Percentiles rank a stretch among this genome's conserved stretches.
These are phyloP conservation scores for Egretta garzetta DNA, from an alignment of 2,113 vertebrate genomes.

Conservation along the genomic window DNA sequence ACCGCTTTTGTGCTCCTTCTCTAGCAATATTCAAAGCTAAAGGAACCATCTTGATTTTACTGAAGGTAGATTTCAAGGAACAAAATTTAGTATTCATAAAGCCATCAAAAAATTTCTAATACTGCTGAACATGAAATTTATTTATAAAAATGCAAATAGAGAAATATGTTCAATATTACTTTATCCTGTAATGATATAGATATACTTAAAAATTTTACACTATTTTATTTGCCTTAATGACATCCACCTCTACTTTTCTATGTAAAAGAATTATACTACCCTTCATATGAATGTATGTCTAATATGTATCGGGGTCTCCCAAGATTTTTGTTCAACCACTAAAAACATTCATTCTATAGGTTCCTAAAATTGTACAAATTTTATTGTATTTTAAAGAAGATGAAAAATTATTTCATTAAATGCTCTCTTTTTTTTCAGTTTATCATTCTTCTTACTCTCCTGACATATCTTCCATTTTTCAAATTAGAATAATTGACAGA, in stretches of 20 bases:
- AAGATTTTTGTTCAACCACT: not conserved
- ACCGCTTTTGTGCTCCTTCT: not conserved
- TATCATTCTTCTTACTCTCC: not conserved
- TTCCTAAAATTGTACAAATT: not conserved
- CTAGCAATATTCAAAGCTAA: not conserved
- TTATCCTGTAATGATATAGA: not conserved
- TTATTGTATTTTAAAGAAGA: not conserved
- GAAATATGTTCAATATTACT: not conserved
- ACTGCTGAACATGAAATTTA: not conserved
- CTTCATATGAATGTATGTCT: not conserved
- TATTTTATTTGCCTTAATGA: not conserved
- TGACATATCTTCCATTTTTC: not conserved
- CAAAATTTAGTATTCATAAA: not conserved
- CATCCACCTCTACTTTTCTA: not conserved
- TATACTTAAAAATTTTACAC: not conserved
- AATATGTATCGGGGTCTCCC: not conserved
- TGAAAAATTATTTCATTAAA: not conserved
- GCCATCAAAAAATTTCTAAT: not conserved
- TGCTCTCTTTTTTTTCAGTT: not conserved
- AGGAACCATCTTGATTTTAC: not conserved
- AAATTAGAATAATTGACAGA: not conserved
- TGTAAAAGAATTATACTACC: not conserved
- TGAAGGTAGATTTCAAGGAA: not conserved
- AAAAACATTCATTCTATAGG: not conserved
- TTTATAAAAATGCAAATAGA: not conserved